Conservation (phyloP, 2,797 vertebrate genomes). For the Arctocebus calabarensis region DNA sequence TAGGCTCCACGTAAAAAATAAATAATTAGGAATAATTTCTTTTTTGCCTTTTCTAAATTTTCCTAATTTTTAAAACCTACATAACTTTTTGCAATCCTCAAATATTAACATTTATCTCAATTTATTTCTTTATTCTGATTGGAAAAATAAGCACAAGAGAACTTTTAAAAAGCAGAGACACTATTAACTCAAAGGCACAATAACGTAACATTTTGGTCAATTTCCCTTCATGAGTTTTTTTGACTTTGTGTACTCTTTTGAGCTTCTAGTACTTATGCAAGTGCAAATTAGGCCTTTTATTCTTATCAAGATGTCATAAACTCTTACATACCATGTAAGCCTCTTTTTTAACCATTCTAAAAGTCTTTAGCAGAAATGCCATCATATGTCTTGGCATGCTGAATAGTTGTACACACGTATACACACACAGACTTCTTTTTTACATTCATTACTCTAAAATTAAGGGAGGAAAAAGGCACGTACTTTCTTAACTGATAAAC, state of each 20-base stretch:
- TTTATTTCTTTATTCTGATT: slow-evolving; percentile 45
- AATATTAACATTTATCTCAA: neutral
- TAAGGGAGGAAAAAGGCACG: neutral
- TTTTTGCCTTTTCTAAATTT: slow-evolving; percentile 10
- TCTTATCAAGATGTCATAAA: neutral
- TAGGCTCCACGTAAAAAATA: neutral
- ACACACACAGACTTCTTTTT: neutral
- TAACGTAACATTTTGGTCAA: slow-evolving; percentile 21
- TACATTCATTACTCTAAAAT: slow-evolving; percentile 10
- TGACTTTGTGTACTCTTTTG: neutral
- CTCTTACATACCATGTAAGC: neutral
- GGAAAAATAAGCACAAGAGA: slow-evolving; percentile 17
- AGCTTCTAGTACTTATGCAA: neutral
- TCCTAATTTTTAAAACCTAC: neutral
- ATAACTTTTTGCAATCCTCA: neutral
- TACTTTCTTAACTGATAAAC: neutral
- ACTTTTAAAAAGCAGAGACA: neutral
- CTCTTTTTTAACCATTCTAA: neutral
- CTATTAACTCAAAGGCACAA: neutral
- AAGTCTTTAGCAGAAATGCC: neutral
- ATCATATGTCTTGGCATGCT: neutral
- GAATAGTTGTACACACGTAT: neutral
- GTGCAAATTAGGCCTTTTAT: slow-evolving; percentile 34
- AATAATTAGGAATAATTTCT: neutral
- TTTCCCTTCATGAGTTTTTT: slow-evolving; percentile 23